Evolutionary conservation across 1,140 invertebrate genomes (phyloP).

Genomic region (Trypoxylus dichotomus): DNA sequence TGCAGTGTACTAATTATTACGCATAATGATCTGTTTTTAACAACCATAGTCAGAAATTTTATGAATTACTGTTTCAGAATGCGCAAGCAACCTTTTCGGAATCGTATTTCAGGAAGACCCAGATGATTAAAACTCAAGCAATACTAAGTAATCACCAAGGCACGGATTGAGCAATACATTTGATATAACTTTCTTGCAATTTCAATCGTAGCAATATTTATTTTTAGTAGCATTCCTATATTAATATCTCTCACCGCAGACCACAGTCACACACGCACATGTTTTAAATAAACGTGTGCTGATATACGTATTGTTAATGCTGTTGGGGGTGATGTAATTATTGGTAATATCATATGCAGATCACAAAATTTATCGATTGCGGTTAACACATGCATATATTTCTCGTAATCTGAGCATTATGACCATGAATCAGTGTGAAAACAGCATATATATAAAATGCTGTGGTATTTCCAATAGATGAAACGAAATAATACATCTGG

Average conservation of each 20-base stretch:
- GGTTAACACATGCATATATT: neutral
- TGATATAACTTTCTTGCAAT: neutral
- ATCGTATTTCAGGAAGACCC: neutral
- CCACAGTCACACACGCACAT: neutral
- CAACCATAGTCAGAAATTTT: neutral
- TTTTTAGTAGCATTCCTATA: neutral
- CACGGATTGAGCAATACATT: too few species aligned
- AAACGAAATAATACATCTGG: too few species aligned
- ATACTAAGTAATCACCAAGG: too few species aligned
- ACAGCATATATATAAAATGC: too few species aligned
- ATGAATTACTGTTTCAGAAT: neutral
- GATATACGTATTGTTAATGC: neutral
- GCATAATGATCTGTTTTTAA: constrained; percentile 12
- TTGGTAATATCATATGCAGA: neutral
- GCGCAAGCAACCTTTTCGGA: neutral
- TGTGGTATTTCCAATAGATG: too few species aligned
- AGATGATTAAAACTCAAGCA: neutral
- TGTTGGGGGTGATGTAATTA: neutral
- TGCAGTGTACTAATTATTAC: neutral
- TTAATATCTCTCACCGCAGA: neutral
- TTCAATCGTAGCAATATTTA: neutral
- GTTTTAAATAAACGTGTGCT: neutral
- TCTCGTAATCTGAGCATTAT: too few species aligned
- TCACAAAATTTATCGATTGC: neutral
- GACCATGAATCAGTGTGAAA: too few species aligned